Evolutionary conservation across 2,888 invertebrate genomes (phyloP), one percentile per base, ranked within the genome.

Genomic region (Laspeyria flexula): DNA sequence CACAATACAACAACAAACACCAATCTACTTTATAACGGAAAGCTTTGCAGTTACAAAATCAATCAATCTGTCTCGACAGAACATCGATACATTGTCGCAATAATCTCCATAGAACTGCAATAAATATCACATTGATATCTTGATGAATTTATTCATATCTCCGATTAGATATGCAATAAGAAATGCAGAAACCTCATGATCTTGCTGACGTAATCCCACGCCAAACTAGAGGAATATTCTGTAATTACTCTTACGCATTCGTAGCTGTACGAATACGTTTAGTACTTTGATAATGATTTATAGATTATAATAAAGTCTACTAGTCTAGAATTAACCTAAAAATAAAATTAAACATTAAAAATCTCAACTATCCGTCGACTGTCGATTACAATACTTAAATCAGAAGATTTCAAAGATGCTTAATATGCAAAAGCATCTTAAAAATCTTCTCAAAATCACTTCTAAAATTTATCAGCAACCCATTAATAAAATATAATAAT

Each of bases 81-180:
- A 59, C 43, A 47, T 53, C 44, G 58, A 60, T 49, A 62, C 54
- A 70, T 54, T 69, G 67, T 71, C 67, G 67, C 63, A 73, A 71
- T 73, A 79, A 77, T 74, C 70, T 57, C 60, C 55, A 72, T 5
- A 33, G 39, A 70, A 62, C 57, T 68, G 58, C 68, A 69, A 77
- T 79, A 81, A 82, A 80, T 75, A 77, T 69, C 49, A 57, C 52
- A 75, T 72, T 70, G 65, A 72, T 78, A 77, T 77, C 75, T 78
- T 79, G 85, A 83, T 81, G 80, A 82, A 85, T 85, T 76, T 78
- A 83, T 83, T 84, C 77, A 80, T 80, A 82, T 80, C 75, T 72
- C 55, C 53, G 77, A 77, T 79, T 80, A 78, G 80, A 85, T 81
- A 75, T 73, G 76, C 77, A 71, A 65, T 73, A 67, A 77, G 79